A percentile compares a stretch with the other conserved stretches of the same genome.
These are phyloP conservation scores for Microctenopoma steveboyesi DNA, from an alignment of 2,797 vertebrate genomes.

Conservation along the genomic window DNA sequence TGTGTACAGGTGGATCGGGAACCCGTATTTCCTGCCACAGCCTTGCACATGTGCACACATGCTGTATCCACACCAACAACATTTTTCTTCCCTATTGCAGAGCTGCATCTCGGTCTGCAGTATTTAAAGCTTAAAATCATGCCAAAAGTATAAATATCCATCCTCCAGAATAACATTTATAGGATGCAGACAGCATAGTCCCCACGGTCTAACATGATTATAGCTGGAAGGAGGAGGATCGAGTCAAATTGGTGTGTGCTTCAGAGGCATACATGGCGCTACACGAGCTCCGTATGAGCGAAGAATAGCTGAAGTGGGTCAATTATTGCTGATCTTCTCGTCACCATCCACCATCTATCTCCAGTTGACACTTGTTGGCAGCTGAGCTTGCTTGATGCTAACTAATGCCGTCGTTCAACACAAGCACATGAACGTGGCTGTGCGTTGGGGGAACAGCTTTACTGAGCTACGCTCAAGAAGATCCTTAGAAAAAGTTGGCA, in stretches of 20 bases:
- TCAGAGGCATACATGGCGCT: conserved; percentile 1
- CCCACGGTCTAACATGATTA: conserved; percentile 44
- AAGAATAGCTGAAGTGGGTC: conserved; percentile 23
- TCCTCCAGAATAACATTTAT: conserved; percentile 22
- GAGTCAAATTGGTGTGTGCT: conserved; percentile 24
- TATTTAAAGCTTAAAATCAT: conserved; percentile 40
- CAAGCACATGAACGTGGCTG: background rate
- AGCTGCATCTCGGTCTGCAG: conserved; percentile 17
- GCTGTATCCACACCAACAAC: conserved; percentile 4
- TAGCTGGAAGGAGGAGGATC: conserved; percentile 39
- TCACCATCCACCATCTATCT: conserved; percentile 5
- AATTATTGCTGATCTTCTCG: conserved; percentile 26
- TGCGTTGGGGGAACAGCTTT: conserved; percentile 2
- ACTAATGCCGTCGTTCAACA: conserved; percentile 16
- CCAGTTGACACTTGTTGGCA: background rate
- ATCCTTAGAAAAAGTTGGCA: conserved; percentile 14
- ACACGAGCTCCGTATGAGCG: conserved; percentile 13
- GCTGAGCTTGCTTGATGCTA: background rate
- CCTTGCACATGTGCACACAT: conserved; percentile 11
- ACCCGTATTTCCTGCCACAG: conserved; percentile 24
- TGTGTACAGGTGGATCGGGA: conserved; percentile 5
- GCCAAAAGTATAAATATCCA: conserved; percentile 24
- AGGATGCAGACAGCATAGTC: conserved; percentile 26
- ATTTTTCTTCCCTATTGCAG: conserved; percentile 32
- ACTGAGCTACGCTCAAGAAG: background rate